These are phyloP conservation scores for Apotomis betuletana DNA, from an alignment of 2,888 invertebrate species.

Conservation along the genomic window DNA sequence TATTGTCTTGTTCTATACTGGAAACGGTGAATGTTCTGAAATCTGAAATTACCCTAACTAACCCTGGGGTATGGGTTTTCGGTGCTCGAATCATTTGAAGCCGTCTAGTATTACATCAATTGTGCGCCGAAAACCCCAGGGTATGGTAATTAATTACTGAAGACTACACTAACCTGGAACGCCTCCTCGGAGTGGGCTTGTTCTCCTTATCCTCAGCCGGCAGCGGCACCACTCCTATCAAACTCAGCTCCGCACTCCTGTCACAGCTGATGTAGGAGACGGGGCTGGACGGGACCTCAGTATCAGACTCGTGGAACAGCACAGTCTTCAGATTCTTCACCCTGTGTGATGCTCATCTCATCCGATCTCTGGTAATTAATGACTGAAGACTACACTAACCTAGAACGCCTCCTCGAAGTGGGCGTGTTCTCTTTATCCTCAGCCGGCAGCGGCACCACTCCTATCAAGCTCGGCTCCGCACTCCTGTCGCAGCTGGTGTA, in stretches of 20 bases:
- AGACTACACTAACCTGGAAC: not conserved
- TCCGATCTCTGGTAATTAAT: too few species aligned
- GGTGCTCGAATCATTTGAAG: too few species aligned
- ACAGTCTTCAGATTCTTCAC: constrained; percentile 72
- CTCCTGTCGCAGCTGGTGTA: constrained; percentile 35
- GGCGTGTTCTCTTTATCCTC: constrained; percentile 34
- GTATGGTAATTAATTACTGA: too few species aligned
- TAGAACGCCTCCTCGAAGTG: not conserved
- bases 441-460: constrained; percentile 13
- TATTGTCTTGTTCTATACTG: too few species aligned
- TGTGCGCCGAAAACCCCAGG: too few species aligned
- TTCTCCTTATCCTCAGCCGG: constrained; percentile 36
- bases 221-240: constrained; percentile 3
- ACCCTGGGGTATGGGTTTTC: too few species aligned
- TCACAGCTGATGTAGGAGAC: constrained; percentile 32
- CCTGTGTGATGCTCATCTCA: too few species aligned
- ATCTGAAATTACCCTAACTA: too few species aligned
- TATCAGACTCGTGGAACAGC: constrained; percentile 60
- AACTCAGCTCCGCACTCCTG: constrained; percentile 14
- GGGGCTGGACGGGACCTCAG: constrained; percentile 38
- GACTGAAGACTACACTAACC: not conserved
- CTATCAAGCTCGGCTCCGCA: constrained; percentile 7
- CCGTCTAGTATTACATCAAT: too few species aligned
- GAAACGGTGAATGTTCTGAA: too few species aligned
- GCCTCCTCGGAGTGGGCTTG: constrained; percentile 5